These are phyloP conservation scores for Sander vitreus DNA, from an alignment of 2,113 vertebrate genomes.

Conservation along the genomic window DNA sequence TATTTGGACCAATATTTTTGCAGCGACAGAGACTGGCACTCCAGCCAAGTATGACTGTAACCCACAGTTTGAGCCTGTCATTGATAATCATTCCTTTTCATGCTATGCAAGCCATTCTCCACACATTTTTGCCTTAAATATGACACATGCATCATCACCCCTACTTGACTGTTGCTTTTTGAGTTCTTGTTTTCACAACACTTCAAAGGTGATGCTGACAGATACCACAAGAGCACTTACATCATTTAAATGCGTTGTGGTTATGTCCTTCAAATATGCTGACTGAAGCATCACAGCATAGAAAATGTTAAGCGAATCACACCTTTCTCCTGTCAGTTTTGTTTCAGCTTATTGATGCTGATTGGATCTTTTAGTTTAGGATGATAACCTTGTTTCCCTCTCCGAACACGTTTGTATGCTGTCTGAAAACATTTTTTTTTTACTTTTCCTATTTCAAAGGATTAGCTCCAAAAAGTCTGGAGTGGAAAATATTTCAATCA, in stretches of 20 bases:
- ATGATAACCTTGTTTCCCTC: not conserved
- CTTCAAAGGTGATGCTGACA: constrained; percentile 35
- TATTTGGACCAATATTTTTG: not conserved
- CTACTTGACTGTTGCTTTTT: not conserved
- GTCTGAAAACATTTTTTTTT: not conserved
- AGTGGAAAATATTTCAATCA: not conserved
- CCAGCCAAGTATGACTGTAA: constrained; percentile 12
- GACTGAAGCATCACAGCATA: not conserved
- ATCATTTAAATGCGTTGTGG: constrained; percentile 10
- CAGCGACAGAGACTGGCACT: not conserved
- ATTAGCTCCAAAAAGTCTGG: not conserved
- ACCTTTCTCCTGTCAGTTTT: not conserved
- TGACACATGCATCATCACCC: not conserved
- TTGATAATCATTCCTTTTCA: not conserved
- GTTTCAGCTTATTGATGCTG: not conserved
- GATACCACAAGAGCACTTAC: constrained; percentile 26
- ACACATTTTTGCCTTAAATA: not conserved
- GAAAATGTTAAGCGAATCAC: not conserved
- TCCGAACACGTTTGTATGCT: not conserved
- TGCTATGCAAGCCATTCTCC: not conserved
- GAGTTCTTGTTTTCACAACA: constrained; percentile 18
- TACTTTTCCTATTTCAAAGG: not conserved
- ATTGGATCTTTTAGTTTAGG: not conserved
- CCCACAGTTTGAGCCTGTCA: not conserved
- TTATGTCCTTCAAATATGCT: constrained; percentile 18